Percentiles rank a stretch among this genome's conserved stretches.
These are phyloP conservation scores for Eulithis prunata DNA, from an alignment of 2,888 invertebrate genomes.

Conservation along the genomic window DNA sequence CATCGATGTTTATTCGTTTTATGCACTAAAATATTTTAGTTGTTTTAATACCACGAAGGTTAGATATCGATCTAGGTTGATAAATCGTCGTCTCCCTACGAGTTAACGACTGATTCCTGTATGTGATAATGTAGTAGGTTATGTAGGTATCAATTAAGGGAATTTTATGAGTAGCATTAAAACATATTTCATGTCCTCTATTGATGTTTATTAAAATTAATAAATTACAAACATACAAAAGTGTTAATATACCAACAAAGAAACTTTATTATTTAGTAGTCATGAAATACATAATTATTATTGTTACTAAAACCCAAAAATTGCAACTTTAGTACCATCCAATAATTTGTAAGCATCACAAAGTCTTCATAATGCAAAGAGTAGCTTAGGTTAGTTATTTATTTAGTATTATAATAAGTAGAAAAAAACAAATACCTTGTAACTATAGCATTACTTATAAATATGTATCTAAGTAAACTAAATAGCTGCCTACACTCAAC, in stretches of 20 bases:
- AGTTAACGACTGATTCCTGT: constrained; percentile 9
- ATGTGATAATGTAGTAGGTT: constrained; percentile 18
- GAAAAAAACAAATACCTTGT: too few species aligned
- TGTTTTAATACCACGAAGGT: neutral
- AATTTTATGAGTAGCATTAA: constrained; percentile 9
- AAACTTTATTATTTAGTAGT: constrained; percentile 12
- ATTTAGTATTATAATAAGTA: too few species aligned
- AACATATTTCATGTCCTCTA: constrained; percentile 16
- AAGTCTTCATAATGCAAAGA: neutral
- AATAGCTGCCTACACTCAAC: constrained; percentile 23
- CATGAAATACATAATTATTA: neutral
- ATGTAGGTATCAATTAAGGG: constrained; percentile 4
- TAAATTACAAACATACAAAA: constrained; percentile 20
- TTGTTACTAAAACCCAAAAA: too few species aligned
- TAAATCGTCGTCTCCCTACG: neutral
- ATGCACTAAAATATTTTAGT: neutral
- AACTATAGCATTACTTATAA: neutral
- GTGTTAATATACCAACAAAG: constrained; percentile 6
- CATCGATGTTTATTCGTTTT: neutral
- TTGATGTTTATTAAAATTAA: constrained; percentile 19
- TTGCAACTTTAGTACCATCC: too few species aligned
- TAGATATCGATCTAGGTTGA: neutral
- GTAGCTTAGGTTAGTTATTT: neutral
- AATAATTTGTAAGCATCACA: constrained; percentile 7
- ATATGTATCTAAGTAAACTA: constrained; percentile 6